A percentile compares a stretch with the other conserved stretches of the same genome.
These are phyloP conservation scores for Hippoglossus stenolepis DNA, from an alignment of 2,113 vertebrate genomes.

Conservation along the genomic window DNA sequence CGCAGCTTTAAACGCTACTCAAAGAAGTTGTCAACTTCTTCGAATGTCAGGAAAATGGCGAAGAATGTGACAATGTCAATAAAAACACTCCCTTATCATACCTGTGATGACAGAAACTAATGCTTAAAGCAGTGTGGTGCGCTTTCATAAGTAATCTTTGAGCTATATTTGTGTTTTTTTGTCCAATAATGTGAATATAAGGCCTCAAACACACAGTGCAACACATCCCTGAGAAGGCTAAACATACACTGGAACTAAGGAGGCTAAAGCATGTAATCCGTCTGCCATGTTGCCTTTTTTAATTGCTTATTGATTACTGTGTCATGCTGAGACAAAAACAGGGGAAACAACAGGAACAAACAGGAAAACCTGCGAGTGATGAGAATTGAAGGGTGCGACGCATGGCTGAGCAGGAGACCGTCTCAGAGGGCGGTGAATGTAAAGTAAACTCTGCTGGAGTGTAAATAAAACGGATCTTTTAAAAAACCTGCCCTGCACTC, in stretches of 20 bases:
- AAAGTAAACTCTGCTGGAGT: constrained; percentile 57
- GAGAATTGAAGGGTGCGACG: constrained; percentile 48
- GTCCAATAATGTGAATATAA: not conserved
- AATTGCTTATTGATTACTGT: constrained; percentile 78
- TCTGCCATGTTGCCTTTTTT: constrained; percentile 61
- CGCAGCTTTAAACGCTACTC: constrained; percentile 36
- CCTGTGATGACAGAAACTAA: not conserved
- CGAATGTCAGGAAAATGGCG: constrained; percentile 32
- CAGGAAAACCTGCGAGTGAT: constrained; percentile 58
- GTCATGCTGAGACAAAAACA: constrained; percentile 64
- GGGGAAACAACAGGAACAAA: constrained; percentile 43
- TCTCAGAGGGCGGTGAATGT: constrained; percentile 37
- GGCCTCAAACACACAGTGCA: constrained; percentile 2
- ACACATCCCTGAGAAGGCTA: not conserved
- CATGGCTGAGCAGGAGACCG: constrained; percentile 49
- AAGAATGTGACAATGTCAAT: constrained; percentile 29
- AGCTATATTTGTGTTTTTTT: not conserved
- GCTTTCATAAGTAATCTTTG: not conserved
- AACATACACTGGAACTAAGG: constrained; percentile 28
- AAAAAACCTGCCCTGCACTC: not conserved
- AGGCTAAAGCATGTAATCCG: constrained; percentile 36
- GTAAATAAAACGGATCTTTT: constrained; percentile 45
- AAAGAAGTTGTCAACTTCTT: constrained; percentile 29
- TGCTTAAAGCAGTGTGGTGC: constrained; percentile 2
- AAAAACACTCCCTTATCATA: constrained; percentile 10